Evolutionary conservation across 2,888 invertebrate species (phyloP).

Genomic region (Pollenia angustigena): DNA sequence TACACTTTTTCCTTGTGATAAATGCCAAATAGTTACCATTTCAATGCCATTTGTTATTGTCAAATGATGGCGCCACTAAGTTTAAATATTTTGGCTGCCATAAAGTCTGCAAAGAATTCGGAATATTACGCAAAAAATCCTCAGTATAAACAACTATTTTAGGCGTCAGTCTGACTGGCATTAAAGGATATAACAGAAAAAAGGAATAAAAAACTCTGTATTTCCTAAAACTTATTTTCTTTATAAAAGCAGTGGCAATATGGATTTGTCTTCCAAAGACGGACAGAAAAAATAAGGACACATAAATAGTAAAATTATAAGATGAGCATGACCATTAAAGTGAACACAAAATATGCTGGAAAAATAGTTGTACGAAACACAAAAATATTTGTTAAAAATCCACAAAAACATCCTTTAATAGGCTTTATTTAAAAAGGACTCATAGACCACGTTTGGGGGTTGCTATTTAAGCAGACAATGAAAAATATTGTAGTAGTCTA

Average conservation of each 20-base stretch:
- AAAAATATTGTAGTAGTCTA: slow-evolving; percentile 19
- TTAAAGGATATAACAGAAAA: slow-evolving; percentile 59
- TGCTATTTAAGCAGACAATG: slow-evolving; percentile 51
- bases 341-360: slow-evolving; percentile 32
- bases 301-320: slow-evolving; percentile 70
- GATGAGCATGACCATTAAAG: slow-evolving; percentile 58
- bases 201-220: slow-evolving; percentile 19
- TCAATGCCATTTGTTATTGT: slow-evolving; percentile 60
- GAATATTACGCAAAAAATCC: slow-evolving; percentile 31
- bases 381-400: slow-evolving; percentile 52
- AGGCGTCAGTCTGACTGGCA: slow-evolving; percentile 81
- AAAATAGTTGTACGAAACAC: slow-evolving; percentile 24
- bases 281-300: slow-evolving; percentile 61
- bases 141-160: slow-evolving; percentile 60
- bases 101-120: slow-evolving; percentile 77
- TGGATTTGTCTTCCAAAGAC: slow-evolving; percentile 35
- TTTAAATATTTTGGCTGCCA: slow-evolving; percentile 81
- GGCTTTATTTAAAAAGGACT: slow-evolving; percentile 61
- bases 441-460: slow-evolving; percentile 1
- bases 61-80: slow-evolving; percentile 79
- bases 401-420: slow-evolving; percentile 69
- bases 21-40: slow-evolving; percentile 53
- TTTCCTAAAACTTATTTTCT: not conserved
- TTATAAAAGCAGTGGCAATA: slow-evolving; percentile 49
- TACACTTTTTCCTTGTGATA: slow-evolving; percentile 8